Percentiles rank a stretch among this genome's conserved stretches.
These are phyloP conservation scores for Ondatra zibethicus DNA, from an alignment of 2,113 vertebrate species.

Conservation along the genomic window DNA sequence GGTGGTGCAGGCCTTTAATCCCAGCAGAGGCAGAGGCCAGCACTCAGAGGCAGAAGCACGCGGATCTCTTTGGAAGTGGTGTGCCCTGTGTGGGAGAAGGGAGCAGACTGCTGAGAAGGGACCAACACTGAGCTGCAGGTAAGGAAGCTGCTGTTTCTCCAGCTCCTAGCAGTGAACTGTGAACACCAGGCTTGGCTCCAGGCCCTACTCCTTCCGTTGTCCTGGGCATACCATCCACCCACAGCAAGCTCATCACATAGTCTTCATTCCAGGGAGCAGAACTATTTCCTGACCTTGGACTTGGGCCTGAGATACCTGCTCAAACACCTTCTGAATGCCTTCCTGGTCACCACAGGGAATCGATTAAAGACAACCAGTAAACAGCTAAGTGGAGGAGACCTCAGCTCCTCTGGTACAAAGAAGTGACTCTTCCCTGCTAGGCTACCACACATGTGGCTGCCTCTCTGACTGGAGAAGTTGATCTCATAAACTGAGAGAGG, in stretches of 20 bases:
- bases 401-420: not conserved
- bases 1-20: too few relatives aligned
- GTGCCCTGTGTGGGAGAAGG: not conserved
- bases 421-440: not conserved
- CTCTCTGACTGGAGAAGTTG: not conserved
- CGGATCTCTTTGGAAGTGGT: too few relatives aligned
- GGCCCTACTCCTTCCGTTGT: conserved; percentile 95
- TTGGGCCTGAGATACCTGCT: conserved; percentile 87
- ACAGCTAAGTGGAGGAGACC: not conserved
- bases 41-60: too few relatives aligned
- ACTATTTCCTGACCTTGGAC: conserved; percentile 89
- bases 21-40: too few relatives aligned
- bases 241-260: conserved; percentile 92
- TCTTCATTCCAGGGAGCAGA: conserved; percentile 91
- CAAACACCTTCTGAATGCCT: conserved; percentile 83
- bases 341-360: conserved; percentile 64
- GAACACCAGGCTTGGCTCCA: conserved; percentile 88
- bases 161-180: conserved; percentile 90
- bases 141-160: conserved; percentile 84
- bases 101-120: not conserved
- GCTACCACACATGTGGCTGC: not conserved
- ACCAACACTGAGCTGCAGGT: not conserved
- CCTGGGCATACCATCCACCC: conserved; percentile 93
- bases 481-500: not conserved
- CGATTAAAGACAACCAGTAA: not conserved